These are phyloP conservation scores for Paradoxurus hermaphroditus DNA, from an alignment of 2,113 vertebrate genomes.

Conservation along the genomic window DNA sequence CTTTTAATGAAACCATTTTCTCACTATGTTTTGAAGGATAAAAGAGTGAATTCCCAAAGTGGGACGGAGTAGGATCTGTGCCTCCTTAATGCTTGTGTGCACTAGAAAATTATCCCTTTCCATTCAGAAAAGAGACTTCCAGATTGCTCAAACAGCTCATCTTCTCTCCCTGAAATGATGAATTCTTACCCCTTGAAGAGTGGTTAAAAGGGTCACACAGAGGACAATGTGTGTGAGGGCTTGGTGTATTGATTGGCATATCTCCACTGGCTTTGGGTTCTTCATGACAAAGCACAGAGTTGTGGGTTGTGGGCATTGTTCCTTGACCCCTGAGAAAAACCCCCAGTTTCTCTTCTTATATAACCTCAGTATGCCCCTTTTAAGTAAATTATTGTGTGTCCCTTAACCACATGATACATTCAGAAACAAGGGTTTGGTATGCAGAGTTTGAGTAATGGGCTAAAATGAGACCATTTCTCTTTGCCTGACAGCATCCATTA, in stretches of 20 bases:
- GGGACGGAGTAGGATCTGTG: background rate
- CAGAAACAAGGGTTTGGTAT: conserved; percentile 17
- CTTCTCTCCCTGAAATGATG: background rate
- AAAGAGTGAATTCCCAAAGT: background rate
- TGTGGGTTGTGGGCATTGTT: background rate
- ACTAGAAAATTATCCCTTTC: background rate
- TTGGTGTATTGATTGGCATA: fast-evolving
- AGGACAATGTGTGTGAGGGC: background rate
- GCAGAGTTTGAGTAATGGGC: conserved; percentile 65
- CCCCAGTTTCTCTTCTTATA: background rate
- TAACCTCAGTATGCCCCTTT: conserved; percentile 17
- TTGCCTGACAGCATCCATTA: conserved; percentile 59
- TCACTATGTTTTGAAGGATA: background rate
- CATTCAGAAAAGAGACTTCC: background rate
- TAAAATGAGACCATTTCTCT: conserved; percentile 67
- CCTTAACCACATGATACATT: background rate
- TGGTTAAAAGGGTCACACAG: background rate
- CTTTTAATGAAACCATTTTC: background rate
- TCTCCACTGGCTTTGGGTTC: background rate
- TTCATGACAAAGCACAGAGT: background rate
- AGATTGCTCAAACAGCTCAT: background rate
- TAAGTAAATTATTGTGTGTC: conserved; percentile 27
- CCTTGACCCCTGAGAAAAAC: background rate
- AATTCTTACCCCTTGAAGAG: background rate
- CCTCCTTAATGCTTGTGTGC: background rate